Conservation (phyloP, 2,888 invertebrate species). For the Caenorhabditis sp. region DNA sequence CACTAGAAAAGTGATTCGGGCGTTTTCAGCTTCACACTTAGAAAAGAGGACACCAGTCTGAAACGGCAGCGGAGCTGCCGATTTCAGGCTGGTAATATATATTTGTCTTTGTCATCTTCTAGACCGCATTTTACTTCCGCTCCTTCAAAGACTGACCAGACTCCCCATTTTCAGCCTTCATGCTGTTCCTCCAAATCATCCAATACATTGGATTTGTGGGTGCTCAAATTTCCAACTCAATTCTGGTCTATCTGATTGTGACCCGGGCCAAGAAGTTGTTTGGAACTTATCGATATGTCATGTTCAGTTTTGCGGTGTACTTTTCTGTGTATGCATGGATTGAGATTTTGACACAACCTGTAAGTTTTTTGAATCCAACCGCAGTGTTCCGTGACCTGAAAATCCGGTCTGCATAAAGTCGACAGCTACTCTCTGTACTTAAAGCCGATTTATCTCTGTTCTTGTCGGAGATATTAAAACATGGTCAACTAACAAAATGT, state of each 20-base stretch:
- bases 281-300: constrained; percentile 52
- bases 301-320: constrained; percentile 47
- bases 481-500: no score
- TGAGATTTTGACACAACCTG: constrained; percentile 47
- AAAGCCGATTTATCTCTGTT: no score
- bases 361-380: no score
- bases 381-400: no score
- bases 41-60: no score
- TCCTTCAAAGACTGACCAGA: neutral
- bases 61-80: no score
- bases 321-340: constrained; percentile 49
- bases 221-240: constrained; percentile 36
- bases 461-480: no score
- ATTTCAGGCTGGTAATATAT: no score
- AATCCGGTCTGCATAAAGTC: no score
- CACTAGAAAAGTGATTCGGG: no score
- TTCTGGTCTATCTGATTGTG: constrained; percentile 45
- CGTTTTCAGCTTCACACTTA: no score
- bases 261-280: constrained; percentile 43
- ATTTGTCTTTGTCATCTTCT: neutral
- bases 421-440: no score
- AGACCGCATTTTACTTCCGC: neutral
- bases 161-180: neutral
- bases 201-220: constrained; percentile 46
- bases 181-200: constrained; percentile 41